Evolutionary conservation across 2,888 invertebrate species (phyloP).

Genomic region (Linnaemya vulpina): DNA sequence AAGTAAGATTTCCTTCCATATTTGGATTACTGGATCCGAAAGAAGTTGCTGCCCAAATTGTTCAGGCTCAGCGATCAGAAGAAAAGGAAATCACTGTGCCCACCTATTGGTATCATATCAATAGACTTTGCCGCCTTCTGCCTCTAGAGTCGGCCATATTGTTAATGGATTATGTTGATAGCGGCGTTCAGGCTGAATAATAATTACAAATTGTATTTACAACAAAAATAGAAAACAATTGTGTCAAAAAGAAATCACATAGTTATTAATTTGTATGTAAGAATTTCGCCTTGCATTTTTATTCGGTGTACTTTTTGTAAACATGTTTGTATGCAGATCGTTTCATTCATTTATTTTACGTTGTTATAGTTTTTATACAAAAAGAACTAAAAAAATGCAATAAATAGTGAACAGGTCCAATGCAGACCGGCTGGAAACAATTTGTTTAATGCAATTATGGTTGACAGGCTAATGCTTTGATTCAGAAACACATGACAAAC

Average conservation of each 20-base stretch:
- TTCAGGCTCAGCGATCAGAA: conserved; percentile 87
- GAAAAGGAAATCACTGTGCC: conserved; percentile 87
- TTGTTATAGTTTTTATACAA: no score
- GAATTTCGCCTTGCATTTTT: background rate
- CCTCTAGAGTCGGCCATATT: conserved; percentile 84
- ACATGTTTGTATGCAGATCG: background rate
- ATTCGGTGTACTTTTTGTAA: background rate
- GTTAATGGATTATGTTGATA: conserved; percentile 87
- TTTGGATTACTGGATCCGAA: conserved; percentile 87
- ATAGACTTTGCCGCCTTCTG: conserved; percentile 85
- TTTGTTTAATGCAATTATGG: no score
- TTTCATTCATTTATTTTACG: no score
- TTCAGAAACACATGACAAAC: no score
- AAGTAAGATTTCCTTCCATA: conserved; percentile 88
- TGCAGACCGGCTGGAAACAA: no score
- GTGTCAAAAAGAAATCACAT: background rate
- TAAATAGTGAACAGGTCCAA: no score
- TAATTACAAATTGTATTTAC: background rate
- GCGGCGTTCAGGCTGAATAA: conserved; percentile 86
- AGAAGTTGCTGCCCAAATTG: conserved; percentile 87
- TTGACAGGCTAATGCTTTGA: no score
- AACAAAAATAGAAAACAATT: background rate
- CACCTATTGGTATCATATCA: conserved; percentile 84
- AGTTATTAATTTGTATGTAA: background rate
- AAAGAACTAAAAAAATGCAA: no score